Evolutionary conservation across 2,113 vertebrate genomes (phyloP), one percentile per base, ranked within the genome.

Genomic region (Siphamia tubifer): DNA sequence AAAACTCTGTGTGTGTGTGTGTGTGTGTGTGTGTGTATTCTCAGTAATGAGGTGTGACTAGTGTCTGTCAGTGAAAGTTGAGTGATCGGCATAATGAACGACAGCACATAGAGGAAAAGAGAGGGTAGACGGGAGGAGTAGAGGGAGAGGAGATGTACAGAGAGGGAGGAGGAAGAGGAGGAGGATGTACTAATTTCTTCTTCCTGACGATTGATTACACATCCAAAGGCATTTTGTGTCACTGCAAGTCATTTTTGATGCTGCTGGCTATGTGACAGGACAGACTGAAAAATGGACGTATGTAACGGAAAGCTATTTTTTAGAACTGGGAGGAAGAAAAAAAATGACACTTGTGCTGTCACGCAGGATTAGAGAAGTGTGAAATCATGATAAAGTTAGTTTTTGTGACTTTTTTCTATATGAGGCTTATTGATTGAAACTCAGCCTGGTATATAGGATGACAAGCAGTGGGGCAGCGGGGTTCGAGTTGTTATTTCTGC

Each of bases 1-100:
- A 69, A 65, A 38, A 52, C 24, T 42, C 15, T 12, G 16, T 10
- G 35, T 2, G 1, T 34, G 13, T 53, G 56, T n/a, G 34, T 36
- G 35, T 39, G 39, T 35, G 39, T n/a, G 12, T 45, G 57, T 40
- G 58, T 24, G n/a, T 67, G 23, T 69, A 2, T 8, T 71, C 48
- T 74, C 74, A 72, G 83, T 90, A 84, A 87, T 86, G 81, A 86
- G 79, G 83, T 81, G 79, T 80, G 79, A 87, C 84, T 62, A 49
- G 57, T 67, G 71, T 34, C 60, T 36, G 77, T 84, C 80, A 81
- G 73, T 74, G 68, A 49, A 58, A 74, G 64, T 51, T 87, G 86
- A 86, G 72, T 87, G 79, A 88, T 88, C 79, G 81, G 61, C 8
- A 12, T 88, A 90, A 87, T 78, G 84, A 87, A 81, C 56, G 40